phyloP scores from a whole-genome alignment of 2,797 vertebrate genomes.

The Phrynocephalus forsythii region DNA sequence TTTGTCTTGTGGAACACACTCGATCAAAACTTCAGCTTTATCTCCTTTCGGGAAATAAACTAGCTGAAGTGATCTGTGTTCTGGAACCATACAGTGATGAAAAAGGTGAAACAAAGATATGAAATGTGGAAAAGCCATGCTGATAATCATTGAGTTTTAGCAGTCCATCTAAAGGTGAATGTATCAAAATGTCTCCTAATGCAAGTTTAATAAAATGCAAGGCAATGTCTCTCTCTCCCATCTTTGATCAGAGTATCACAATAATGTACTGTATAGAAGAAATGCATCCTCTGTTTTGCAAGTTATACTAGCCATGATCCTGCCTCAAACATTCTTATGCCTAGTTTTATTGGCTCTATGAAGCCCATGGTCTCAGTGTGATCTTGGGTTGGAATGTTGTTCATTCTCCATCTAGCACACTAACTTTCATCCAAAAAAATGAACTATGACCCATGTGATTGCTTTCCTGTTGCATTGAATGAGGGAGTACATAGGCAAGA shows the following conservation, averaged over 20 bases:
- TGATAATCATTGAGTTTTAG: neutral
- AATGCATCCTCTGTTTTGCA: neutral
- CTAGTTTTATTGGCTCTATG: neutral
- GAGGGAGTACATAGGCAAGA: neutral
- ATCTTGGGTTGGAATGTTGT: neutral
- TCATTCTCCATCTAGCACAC: neutral
- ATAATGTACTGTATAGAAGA: neutral
- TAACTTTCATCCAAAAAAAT: neutral
- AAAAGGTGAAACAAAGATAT: neutral
- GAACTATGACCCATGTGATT: neutral
- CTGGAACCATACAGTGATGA: neutral
- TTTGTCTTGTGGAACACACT: neutral
- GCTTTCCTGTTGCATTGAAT: neutral
- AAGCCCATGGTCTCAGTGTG: neutral
- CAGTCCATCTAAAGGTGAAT: neutral
- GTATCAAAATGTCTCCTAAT: neutral
- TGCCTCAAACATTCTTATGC: neutral
- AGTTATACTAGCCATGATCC: neutral
- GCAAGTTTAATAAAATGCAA: neutral
- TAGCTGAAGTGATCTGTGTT: neutral
- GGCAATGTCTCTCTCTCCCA: neutral
- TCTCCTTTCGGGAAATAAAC: neutral
- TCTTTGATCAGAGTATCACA: neutral
- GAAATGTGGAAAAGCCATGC: neutral
- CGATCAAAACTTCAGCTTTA: neutral